phyloP scores from a whole-genome alignment of 2,888 invertebrate species.

The Apamea monoglypha region DNA sequence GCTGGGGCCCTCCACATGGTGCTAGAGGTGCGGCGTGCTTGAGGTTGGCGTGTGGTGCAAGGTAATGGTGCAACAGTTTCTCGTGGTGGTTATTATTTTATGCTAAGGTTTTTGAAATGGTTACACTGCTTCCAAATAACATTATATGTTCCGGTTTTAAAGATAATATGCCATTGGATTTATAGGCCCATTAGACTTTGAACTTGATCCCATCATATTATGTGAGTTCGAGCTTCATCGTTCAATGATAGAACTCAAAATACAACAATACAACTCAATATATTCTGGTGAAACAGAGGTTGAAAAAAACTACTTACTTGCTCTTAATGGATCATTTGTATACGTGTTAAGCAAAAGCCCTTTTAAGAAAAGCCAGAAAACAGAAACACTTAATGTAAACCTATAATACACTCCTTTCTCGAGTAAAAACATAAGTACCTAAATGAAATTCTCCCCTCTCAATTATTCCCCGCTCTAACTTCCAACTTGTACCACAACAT shows the following conservation, averaged over 20 bases:
- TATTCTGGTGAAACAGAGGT: neutral
- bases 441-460: neutral
- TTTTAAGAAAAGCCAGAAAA: neutral
- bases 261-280: too few relatives aligned
- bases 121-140: too few relatives aligned
- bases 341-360: neutral
- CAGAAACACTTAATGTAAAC: neutral
- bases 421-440: neutral
- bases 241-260: neutral
- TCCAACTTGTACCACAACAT: constrained; percentile 59
- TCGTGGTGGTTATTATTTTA: neutral
- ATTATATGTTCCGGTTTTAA: neutral
- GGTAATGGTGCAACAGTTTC: constrained; percentile 5
- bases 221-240: neutral
- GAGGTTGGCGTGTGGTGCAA: constrained; percentile 73
- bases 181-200: neutral
- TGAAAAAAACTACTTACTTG: neutral
- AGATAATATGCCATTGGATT: neutral
- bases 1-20: constrained; percentile 74
- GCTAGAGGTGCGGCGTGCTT: constrained; percentile 79
- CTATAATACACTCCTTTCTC: too few relatives aligned
- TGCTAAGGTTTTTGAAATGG: neutral
- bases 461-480: constrained; percentile 34
- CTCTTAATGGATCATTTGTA: neutral
- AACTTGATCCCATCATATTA: neutral